Percentiles rank a stretch among this genome's conserved stretches.
Conservation (phyloP, 2,797 vertebrate genomes). For the Thunnus albacares region DNA sequence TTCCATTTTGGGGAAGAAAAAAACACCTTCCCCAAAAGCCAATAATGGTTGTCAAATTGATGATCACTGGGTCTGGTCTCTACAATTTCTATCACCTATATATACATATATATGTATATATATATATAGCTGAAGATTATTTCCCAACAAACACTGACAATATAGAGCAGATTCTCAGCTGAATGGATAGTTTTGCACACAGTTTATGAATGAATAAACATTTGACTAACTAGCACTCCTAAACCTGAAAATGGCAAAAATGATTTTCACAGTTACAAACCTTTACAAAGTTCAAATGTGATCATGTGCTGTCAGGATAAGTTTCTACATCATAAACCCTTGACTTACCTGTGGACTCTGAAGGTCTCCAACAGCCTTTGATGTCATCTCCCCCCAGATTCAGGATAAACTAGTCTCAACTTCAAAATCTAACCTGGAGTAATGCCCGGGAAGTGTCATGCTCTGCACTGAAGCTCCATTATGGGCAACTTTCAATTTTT, state of each 20-base stretch:
- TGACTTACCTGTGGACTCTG: slow-evolving; percentile 74
- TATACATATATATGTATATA: too few species aligned
- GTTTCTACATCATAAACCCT: slow-evolving; percentile 13
- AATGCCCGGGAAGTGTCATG: not conserved
- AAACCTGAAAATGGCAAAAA: not conserved
- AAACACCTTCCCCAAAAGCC: accelerated
- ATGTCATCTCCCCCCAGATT: slow-evolving; percentile 44
- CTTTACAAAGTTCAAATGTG: slow-evolving; percentile 4
- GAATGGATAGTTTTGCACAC: not conserved
- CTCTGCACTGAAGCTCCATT: not conserved
- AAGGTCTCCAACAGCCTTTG: slow-evolving; percentile 54
- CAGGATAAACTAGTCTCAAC: slow-evolving; percentile 31
- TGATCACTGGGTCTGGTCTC: not conserved
- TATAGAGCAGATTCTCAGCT: not conserved
- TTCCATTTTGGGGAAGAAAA: not conserved
- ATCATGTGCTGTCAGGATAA: not conserved
- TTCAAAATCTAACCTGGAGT: slow-evolving; percentile 17
- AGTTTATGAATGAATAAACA: not conserved
- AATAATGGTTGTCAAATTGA: not conserved
- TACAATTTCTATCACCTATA: not conserved
- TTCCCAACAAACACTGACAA: not conserved
- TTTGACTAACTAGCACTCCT: not conserved
- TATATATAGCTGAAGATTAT: not conserved
- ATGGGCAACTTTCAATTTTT: not conserved
- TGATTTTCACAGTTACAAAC: not conserved